Conservation (phyloP, 1,140 invertebrate species). For the Drosophila kikkawai region DNA sequence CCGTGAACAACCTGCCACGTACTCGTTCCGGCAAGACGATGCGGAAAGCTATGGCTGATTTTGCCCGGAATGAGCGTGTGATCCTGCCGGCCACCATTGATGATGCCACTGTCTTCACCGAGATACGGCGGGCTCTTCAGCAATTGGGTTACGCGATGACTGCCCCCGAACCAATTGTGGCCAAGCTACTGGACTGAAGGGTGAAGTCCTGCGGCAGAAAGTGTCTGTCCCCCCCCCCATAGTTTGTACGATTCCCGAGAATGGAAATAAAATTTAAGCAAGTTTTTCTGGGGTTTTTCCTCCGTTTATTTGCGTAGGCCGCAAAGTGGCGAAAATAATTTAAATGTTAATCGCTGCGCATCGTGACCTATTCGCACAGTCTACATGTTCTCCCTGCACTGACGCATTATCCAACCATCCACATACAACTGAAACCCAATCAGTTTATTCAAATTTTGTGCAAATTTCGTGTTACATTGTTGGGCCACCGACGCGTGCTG, state of each 20-base stretch:
- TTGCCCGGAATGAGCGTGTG: constrained; percentile 92
- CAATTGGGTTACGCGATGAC: constrained; percentile 91
- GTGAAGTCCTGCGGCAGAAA: constrained; percentile 2
- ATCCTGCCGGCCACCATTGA: constrained; percentile 95
- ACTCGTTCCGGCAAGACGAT: constrained; percentile 93
- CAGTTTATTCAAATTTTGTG: constrained; percentile 82
- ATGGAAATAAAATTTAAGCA: constrained; percentile 44
- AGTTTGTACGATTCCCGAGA: constrained; percentile 26
- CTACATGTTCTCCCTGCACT: constrained; percentile 1
- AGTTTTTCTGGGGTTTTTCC: constrained; percentile 28
- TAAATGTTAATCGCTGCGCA: constrained; percentile 68
- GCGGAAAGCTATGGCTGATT: constrained; percentile 93
- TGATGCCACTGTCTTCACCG: constrained; percentile 92
- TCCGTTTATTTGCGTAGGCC: constrained; percentile 38
- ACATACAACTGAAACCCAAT: constrained; percentile 59
- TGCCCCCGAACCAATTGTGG: constrained; percentile 88
- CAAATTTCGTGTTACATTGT: constrained; percentile 72
- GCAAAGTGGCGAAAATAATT: constrained; percentile 60
- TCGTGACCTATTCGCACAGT: constrained; percentile 40
- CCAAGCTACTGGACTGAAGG: constrained; percentile 65
- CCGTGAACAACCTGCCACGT: constrained; percentile 92
- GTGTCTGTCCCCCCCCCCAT: background rate
- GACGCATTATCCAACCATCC: constrained; percentile 40
- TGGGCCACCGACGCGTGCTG: constrained; percentile 11
- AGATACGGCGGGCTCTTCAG: constrained; percentile 89